Base-by-base conservation (phyloP, 2,797 vertebrate species). In the Huso huso region DNA sequence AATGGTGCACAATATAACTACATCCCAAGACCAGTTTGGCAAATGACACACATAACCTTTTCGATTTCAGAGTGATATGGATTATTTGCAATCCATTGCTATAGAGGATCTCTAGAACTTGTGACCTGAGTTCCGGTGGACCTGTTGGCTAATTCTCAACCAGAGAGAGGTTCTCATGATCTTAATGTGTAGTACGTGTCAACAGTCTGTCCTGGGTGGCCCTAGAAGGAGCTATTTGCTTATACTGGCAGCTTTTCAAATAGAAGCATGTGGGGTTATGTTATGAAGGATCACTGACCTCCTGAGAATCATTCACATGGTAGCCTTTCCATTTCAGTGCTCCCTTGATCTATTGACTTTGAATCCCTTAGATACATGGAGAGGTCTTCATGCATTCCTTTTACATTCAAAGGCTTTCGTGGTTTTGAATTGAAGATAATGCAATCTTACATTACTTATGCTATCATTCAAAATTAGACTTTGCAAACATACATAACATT, bases 101-200 rank as follows among this genome's bases (percentile, higher is more conserved):
- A 37, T 37, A 37, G 23, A 37, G 23, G 23, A 37, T 37, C 23
- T 37, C 23, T 37, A 37, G 23, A 37, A 37, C 23, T 37, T 37
- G 23, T 37, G 23, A 37, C 23, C 23, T 2, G 4, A 37, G 23
- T 37, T 37, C 23, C 23, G 23, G 23, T 37, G 23, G 23, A 37
- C 23, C 59, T 11, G 9, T 7, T 23, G 52, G 10, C 64, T 12
- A 50, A 10, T 48, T 62, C 55, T 13, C 66, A 67, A 10, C 13
- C 9, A 48, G 9, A 8, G 8, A 58, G 13, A 58, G 13, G 68
- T 91, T 93, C 89, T 87, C 91, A 91, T 76, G 88, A 76, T 77
- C 82, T 70, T 71, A 67, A 73, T 73, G 66, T 70, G 74, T 59
- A 64, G 76, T 80, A 82, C 79, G 73, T 88, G 87, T 88, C 83